These are phyloP conservation scores for Onychostoma macrolepis DNA, from an alignment of 2,113 vertebrate genomes.

Conservation along the genomic window DNA sequence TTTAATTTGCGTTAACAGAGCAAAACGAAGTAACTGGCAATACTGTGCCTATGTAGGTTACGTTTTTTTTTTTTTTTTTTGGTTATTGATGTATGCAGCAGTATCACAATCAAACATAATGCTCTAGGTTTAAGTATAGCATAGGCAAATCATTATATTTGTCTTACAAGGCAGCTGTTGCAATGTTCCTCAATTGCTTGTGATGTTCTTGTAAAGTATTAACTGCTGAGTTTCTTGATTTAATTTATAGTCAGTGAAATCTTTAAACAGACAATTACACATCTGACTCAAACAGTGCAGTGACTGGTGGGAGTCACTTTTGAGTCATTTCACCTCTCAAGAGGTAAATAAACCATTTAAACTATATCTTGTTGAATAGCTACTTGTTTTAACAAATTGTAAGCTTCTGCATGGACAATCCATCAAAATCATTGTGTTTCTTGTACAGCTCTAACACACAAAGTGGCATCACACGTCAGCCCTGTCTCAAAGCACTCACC, in stretches of 20 bases:
- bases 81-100: background rate
- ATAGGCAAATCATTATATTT: background rate
- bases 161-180: background rate
- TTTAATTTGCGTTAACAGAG: background rate
- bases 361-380: background rate
- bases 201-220: background rate
- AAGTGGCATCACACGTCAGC: conserved; percentile 12
- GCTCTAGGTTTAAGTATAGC: background rate
- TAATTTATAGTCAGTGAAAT: background rate
- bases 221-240: background rate
- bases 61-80: no score
- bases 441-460: background rate
- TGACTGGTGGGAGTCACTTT: background rate
- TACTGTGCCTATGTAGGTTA: background rate
- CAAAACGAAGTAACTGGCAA: background rate
- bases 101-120: background rate
- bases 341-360: background rate
- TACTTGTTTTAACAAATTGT: background rate
- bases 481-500: conserved; percentile 17
- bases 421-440: background rate
- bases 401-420: background rate
- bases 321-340: background rate
- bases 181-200: background rate
- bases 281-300: background rate
- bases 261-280: background rate